These are phyloP conservation scores for Polypterus bichir DNA, from an alignment of 2,113 vertebrate genomes.

Conservation along the genomic window DNA sequence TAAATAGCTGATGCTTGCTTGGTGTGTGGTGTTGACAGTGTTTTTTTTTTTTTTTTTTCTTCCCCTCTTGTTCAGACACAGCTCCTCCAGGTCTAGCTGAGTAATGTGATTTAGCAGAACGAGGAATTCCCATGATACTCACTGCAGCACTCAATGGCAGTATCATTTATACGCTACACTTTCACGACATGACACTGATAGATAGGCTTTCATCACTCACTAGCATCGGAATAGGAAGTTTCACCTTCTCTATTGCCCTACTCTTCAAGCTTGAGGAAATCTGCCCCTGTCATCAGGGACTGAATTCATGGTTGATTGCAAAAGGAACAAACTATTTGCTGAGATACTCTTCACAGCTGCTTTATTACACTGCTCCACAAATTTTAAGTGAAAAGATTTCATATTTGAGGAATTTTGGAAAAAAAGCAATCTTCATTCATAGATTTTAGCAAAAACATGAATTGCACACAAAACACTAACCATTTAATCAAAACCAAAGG, in stretches of 20 bases:
- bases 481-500: too few species aligned
- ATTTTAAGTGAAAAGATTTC: too few species aligned
- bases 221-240: constrained; percentile 38
- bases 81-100: constrained; percentile 64
- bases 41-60: constrained; percentile 36
- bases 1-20: constrained; percentile 30
- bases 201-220: constrained; percentile 48
- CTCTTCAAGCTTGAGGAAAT: constrained; percentile 33
- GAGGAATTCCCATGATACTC: constrained; percentile 57
- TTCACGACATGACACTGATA: constrained; percentile 52
- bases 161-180: constrained; percentile 59
- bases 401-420: too few species aligned
- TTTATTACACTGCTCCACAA: too few species aligned
- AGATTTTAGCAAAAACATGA: too few species aligned
- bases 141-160: constrained; percentile 56
- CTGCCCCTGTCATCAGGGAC: constrained; percentile 38
- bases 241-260: constrained; percentile 55
- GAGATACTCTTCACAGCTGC: too few species aligned
- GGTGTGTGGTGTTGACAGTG: constrained; percentile 40
- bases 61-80: constrained; percentile 47
- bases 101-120: constrained; percentile 63
- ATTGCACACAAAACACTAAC: too few species aligned
- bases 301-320: too few species aligned
- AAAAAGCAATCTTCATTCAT: too few species aligned
- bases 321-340: too few species aligned